These are phyloP conservation scores for Ceraclea dissimilis DNA, from an alignment of 2,888 invertebrate genomes.

Conservation along the genomic window DNA sequence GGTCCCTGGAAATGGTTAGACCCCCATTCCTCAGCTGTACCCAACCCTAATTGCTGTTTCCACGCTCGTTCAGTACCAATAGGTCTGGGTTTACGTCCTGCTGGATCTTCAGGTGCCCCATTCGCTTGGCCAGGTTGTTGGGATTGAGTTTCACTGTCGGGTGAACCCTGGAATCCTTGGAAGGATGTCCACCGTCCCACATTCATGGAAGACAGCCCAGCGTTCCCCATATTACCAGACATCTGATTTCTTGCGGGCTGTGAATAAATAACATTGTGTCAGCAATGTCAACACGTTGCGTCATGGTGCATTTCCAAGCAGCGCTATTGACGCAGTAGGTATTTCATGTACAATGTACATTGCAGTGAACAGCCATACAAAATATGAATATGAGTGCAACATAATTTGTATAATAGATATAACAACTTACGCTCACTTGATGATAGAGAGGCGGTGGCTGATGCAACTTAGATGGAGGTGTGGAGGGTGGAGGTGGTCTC, in stretches of 20 bases:
- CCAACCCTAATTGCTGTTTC: slow-evolving; percentile 40
- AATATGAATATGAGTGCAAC: too few species aligned
- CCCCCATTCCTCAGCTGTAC: slow-evolving; percentile 27
- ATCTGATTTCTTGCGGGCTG: slow-evolving; percentile 21
- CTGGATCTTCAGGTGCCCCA: slow-evolving; percentile 23
- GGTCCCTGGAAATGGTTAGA: slow-evolving; percentile 25
- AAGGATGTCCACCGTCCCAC: slow-evolving; percentile 33
- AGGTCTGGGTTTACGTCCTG: slow-evolving; percentile 57
- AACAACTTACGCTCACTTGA: slow-evolving; percentile 17
- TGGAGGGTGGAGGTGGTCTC: slow-evolving; percentile 22
- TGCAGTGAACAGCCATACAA: too few species aligned
- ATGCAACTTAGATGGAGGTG: slow-evolving; percentile 22
- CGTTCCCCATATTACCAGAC: slow-evolving; percentile 27
- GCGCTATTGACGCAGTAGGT: too few species aligned
- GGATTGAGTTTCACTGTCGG: neutral
- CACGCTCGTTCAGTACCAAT: slow-evolving; percentile 79
- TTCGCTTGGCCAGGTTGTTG: slow-evolving; percentile 27
- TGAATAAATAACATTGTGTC: slow-evolving; percentile 5
- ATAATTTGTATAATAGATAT: too few species aligned
- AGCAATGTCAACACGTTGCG: too few species aligned
- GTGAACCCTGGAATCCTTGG: slow-evolving; percentile 14
- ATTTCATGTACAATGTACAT: too few species aligned
- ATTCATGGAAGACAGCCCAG: slow-evolving; percentile 38
- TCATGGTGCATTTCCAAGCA: too few species aligned
- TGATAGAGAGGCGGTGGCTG: slow-evolving; percentile 22